phyloP scores from a whole-genome alignment of 2,888 invertebrate species.

The Fragum sueziense region DNA sequence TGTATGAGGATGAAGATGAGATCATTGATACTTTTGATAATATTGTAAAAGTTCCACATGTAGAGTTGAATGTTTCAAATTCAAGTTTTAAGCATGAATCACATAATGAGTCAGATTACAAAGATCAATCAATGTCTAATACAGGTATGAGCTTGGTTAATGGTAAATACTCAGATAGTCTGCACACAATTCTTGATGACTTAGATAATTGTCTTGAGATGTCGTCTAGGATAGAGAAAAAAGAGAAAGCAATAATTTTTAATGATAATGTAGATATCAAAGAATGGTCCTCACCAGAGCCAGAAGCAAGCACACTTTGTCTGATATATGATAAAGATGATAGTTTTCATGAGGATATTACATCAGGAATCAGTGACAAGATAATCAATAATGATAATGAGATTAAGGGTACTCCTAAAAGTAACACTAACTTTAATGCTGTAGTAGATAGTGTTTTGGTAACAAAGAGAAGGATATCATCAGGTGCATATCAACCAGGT shows the following conservation, averaged over 20 bases:
- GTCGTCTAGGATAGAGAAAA: not conserved
- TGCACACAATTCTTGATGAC: constrained; percentile 30
- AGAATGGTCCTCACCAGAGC: not conserved
- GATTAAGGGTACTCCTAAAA: not conserved
- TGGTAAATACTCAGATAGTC: constrained; percentile 21
- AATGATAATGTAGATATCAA: not conserved
- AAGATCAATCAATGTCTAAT: not conserved
- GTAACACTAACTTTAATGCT: constrained; percentile 28
- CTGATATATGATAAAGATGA: constrained; percentile 6
- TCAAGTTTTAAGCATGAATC: too few relatives aligned
- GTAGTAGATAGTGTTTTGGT: constrained; percentile 56
- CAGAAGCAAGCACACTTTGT: not conserved
- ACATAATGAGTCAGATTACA: not conserved
- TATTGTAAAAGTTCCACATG: not conserved
- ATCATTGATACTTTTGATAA: not conserved
- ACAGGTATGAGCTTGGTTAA: not conserved
- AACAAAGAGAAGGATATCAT: constrained; percentile 47
- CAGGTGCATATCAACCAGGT: not conserved
- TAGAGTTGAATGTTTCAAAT: not conserved
- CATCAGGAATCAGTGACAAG: too few relatives aligned
- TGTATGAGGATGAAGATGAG: not conserved
- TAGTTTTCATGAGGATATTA: not conserved
- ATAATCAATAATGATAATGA: not conserved
- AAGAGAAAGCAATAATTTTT: not conserved
- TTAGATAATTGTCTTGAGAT: constrained; percentile 41